Evolutionary conservation across 2,797 vertebrate genomes (phyloP).

Genomic region (Pangasius mekongensis): DNA sequence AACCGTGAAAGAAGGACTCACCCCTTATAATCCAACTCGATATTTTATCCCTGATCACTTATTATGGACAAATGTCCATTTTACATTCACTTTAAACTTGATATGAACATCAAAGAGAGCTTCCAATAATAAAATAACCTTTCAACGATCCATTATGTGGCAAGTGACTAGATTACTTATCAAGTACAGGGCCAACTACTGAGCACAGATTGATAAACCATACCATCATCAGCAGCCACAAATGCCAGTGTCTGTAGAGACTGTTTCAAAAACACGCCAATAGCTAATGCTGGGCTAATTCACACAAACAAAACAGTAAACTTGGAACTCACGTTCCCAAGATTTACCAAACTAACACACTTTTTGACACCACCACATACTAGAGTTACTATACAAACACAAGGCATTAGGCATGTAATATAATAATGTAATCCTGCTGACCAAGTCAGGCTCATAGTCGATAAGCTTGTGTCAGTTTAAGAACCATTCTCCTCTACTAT

Average conservation of each 20-base stretch:
- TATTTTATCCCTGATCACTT: not conserved
- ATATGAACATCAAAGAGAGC: not conserved
- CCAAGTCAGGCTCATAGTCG: not conserved
- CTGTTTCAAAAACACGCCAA: not conserved
- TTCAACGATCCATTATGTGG: not conserved
- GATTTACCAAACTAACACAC: not conserved
- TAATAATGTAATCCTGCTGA: not conserved
- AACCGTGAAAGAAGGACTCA: conserved; percentile 7
- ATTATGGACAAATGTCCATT: not conserved
- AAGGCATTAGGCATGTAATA: not conserved
- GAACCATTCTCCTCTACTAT: not conserved
- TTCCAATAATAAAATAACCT: not conserved
- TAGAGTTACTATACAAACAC: not conserved
- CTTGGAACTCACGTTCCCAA: not conserved
- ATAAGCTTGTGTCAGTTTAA: not conserved
- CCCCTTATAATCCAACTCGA: not conserved
- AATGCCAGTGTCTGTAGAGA: not conserved
- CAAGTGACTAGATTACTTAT: not conserved
- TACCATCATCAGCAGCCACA: not conserved
- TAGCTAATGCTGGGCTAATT: not conserved
- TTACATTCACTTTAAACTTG: not conserved
- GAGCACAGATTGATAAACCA: not conserved
- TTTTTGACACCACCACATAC: not conserved
- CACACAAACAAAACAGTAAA: not conserved
- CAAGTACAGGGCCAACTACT: not conserved